Evolutionary conservation across 2,888 invertebrate genomes (phyloP), one percentile per base, ranked within the genome.

Genomic region (Limenitis camilla): DNA sequence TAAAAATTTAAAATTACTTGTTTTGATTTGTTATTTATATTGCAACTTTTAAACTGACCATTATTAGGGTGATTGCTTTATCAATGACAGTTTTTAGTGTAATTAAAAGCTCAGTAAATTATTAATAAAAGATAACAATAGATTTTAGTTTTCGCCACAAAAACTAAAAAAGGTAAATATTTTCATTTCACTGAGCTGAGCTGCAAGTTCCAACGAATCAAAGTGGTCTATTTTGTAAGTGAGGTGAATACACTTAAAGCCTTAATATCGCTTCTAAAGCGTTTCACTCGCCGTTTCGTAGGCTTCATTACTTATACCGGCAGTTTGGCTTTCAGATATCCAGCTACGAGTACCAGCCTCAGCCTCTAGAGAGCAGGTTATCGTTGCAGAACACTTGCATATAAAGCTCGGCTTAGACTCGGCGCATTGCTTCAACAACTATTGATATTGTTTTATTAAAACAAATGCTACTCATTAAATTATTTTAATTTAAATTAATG

Each of bases 261-360:
- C 52, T 46, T 47, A 49, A 59, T 57, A 61, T 53, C 55, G 51
- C 35, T 38, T 52, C 51, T 43, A 51, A 46, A 59, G 54, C 49
- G 58, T 53, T 55, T 56, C 56, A 55, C 55, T 51, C 56, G 55
- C 53, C 58, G 54, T 61, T 58, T 49, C 51, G 53, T 58, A 52
- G 55, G 66, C 58, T 69, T 71, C 69, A 72, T 75, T 74, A 68
- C 67, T 68, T 66, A 67, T 63, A 64, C 62, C 55, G 55, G 62
- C 66, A 69, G 62, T 74, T 71, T 61, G 69, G 71, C 66, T 67
- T 61, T 61, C 61, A 71, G 67, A 73, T 64, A 58, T 62, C 61
- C 62, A 62, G 19, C 19, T 19, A 19, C 19, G 19, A 19, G 19
- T 19, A 65, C 70, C 45, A 36, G 30, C 38, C 65, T 65, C 65